These are phyloP conservation scores for Sylvicola fuscatus DNA, from an alignment of 2,888 invertebrate species.

Conservation along the genomic window DNA sequence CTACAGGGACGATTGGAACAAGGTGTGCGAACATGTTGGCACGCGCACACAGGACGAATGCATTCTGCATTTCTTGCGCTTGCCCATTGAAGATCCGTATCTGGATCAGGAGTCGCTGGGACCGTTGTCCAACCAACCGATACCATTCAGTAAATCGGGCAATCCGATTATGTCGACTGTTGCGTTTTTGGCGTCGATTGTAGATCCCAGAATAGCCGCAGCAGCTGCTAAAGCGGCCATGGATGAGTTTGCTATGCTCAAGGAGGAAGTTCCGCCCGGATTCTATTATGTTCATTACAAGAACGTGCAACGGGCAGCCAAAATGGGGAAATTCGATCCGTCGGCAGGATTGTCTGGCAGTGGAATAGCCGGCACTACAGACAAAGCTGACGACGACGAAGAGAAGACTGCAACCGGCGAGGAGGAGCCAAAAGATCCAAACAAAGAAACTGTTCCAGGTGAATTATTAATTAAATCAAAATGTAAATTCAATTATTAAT, in stretches of 20 bases:
- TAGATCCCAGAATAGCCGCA: constrained; percentile 93
- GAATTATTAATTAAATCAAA: too few species aligned
- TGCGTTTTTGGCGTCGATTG: constrained; percentile 95
- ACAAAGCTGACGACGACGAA: constrained; percentile 32
- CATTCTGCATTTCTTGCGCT: constrained; percentile 88
- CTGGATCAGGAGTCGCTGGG: constrained; percentile 81
- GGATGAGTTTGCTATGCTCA: constrained; percentile 95
- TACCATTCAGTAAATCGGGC: constrained; percentile 94
- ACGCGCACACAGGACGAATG: constrained; percentile 98
- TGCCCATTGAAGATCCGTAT: constrained; percentile 98
- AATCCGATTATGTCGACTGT: constrained; percentile 99
- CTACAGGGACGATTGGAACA: constrained; percentile 99
- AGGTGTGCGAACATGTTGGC: constrained; percentile 97
- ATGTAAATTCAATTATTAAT: too few species aligned
- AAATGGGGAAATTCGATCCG: constrained; percentile 51
- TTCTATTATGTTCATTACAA: constrained; percentile 91
- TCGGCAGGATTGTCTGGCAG: constrained; percentile 68
- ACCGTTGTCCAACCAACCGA: constrained; percentile 89
- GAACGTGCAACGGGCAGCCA: constrained; percentile 59
- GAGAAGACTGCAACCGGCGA: constrained; percentile 14
- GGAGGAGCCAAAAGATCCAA: constrained; percentile 21
- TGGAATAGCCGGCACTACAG: constrained; percentile 83
- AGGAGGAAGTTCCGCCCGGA: constrained; percentile 93
- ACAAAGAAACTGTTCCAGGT: constrained; percentile 11
- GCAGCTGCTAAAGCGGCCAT: constrained; percentile 96